phyloP scores from a whole-genome alignment of 1,140 invertebrate genomes.

The Mamestra configurata region DNA sequence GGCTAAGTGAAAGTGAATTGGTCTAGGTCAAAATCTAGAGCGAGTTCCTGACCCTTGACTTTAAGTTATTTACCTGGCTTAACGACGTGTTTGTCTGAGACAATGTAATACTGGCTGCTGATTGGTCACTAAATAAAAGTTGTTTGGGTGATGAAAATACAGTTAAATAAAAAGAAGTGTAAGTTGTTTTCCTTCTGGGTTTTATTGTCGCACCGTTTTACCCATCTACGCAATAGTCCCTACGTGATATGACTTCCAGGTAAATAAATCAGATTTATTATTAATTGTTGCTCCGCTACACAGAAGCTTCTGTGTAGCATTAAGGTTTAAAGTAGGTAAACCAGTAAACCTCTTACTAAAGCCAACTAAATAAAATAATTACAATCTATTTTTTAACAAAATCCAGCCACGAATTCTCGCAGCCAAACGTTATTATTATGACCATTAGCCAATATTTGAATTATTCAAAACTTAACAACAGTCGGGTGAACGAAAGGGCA shows the following conservation, averaged over 20 bases:
- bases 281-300: too few species aligned
- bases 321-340: too few species aligned
- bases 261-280: too few species aligned
- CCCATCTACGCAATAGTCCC: too few species aligned
- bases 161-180: background rate
- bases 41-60: constrained; percentile 44
- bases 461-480: constrained; percentile 57
- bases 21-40: constrained; percentile 47
- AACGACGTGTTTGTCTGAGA: constrained; percentile 22
- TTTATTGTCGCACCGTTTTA: too few species aligned
- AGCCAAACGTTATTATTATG: constrained; percentile 39
- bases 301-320: too few species aligned
- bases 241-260: too few species aligned
- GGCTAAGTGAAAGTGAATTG: constrained; percentile 44
- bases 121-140: constrained; percentile 16
- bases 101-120: background rate
- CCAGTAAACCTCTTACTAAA: too few species aligned
- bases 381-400: constrained; percentile 11
- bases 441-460: constrained; percentile 58
- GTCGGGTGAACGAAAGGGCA: constrained; percentile 56
- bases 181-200: background rate
- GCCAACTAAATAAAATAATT: background rate
- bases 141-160: background rate
- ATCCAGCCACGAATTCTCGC: background rate
- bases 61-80: constrained; percentile 34